Base-by-base conservation (phyloP, 2,113 vertebrate species). In the Aptenodytes patagonicus region DNA sequence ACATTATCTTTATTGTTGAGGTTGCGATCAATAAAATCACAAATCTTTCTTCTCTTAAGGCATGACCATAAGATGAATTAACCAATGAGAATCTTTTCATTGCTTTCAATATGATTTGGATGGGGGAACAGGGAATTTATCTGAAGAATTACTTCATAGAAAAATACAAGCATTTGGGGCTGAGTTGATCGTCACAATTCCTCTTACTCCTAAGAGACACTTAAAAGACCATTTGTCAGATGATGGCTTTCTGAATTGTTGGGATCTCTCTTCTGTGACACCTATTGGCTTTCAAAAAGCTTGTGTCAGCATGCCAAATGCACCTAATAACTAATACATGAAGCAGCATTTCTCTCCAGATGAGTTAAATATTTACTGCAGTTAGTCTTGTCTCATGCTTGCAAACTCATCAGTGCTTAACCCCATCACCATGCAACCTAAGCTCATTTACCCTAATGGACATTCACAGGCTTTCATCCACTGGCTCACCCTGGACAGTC, bases 21-120 rank as follows among this genome's bases (percentile, higher is more conserved):
- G 47, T 60, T 91, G 42, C 55, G 93, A 91, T 94, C 95, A 83
- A 91, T 94, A 87, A 90, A 90, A 90, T 91, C 87, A 93, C 78
- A 91, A 93, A 95, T 95, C 87, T 91, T 69, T 79, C 85, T 94
- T 83, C 93, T 96, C 93, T 72, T 88, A 91, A 79, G 87, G 87
- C 87, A 85, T 47, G 81, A 47, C 84, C 38, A 17, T 83, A 93
- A 93, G 87, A 93, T 77, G 75, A 92, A 93, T 93, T 76, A 86
- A 88, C 87, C 89, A 90, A 83, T 66, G 73, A 79, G 87, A 70
- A 58, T 72, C 8, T 83, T 85, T 95, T 93, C 82, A 80, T 90
- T 95, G 93, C 75, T 79, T 89, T 95, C 81, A 87, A 19, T 95
- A 79, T 46, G 31, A 84, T 84, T 87, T 92, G 83, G 44, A 89